Evolutionary conservation across 1,140 invertebrate species (phyloP).

Genomic region (Ephestia elutella): DNA sequence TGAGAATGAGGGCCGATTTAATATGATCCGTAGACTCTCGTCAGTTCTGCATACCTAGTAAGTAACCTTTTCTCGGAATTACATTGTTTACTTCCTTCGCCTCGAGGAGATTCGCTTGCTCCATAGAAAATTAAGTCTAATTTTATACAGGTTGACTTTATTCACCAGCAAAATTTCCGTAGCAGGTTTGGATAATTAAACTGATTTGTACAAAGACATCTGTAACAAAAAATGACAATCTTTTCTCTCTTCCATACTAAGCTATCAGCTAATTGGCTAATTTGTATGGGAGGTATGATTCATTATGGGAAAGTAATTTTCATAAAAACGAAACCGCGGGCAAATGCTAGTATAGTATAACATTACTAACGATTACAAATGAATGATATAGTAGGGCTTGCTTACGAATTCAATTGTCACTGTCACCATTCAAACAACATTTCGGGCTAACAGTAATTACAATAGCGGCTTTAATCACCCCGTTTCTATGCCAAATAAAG

Average conservation of each 20-base stretch:
- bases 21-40: conserved; percentile 41
- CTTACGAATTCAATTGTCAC: not conserved
- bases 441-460: not conserved
- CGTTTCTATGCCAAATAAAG: conserved; percentile 36
- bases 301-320: too few relatives aligned
- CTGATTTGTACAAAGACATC: too few relatives aligned
- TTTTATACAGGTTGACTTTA: not conserved
- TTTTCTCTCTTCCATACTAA: too few relatives aligned
- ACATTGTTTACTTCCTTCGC: conserved; percentile 20
- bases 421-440: conserved; percentile 3
- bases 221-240: too few relatives aligned
- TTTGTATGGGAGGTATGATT: too few relatives aligned
- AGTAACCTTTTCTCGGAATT: conserved; percentile 30
- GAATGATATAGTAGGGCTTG: not conserved
- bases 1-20: conserved; percentile 50
- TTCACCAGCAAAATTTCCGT: not conserved
- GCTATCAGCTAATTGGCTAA: too few relatives aligned
- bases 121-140: not conserved
- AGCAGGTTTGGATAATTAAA: too few relatives aligned
- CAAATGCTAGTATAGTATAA: too few relatives aligned
- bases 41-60: conserved; percentile 31
- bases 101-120: not conserved
- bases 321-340: too few relatives aligned
- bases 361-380: not conserved
- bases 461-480: conserved; percentile 27